Percentiles rank a stretch among this genome's conserved stretches.
phyloP scores from a whole-genome alignment of 2,888 invertebrate species.

The Thelaira solivaga region DNA sequence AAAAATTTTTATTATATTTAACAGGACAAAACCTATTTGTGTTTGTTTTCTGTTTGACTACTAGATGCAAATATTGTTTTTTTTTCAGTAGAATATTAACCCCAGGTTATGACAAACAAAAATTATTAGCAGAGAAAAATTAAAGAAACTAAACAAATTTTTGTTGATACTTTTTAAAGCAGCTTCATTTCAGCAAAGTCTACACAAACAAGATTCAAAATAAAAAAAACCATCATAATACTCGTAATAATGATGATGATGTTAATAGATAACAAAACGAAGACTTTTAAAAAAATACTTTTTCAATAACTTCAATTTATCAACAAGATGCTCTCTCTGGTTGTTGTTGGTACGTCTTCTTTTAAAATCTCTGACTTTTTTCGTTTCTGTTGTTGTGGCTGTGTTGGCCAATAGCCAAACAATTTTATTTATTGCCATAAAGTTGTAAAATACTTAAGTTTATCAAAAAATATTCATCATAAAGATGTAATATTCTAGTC shows the following conservation, averaged over 20 bases:
- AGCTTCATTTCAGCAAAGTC: not conserved
- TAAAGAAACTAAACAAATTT: slow-evolving; percentile 7
- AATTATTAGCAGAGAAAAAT: not conserved
- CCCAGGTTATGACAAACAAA: slow-evolving; percentile 25
- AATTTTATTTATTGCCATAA: slow-evolving; percentile 58
- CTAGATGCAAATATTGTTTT: not conserved
- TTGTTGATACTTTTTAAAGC: slow-evolving; percentile 18
- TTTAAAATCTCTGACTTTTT: not conserved
- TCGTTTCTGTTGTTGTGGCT: not conserved
- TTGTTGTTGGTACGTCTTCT: not conserved
- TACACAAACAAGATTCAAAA: slow-evolving; percentile 7
- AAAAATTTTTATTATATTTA: no score
- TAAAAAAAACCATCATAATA: slow-evolving; percentile 16
- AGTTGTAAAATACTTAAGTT: slow-evolving; percentile 28
- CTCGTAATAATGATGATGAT: slow-evolving; percentile 32
- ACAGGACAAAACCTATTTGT: no score
- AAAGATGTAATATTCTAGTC: slow-evolving; percentile 36
- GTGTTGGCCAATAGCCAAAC: slow-evolving; percentile 57
- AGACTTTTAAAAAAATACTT: not conserved
- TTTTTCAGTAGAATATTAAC: slow-evolving; percentile 15
- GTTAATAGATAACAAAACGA: slow-evolving; percentile 32
- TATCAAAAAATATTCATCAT: slow-evolving; percentile 44
- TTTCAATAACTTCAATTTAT: slow-evolving; percentile 16
- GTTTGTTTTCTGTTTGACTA: not conserved
- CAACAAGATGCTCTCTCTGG: not conserved